A percentile compares a stretch with the other conserved stretches of the same genome.
These are phyloP conservation scores for Pipra filicauda DNA, from an alignment of 2,113 vertebrate genomes.

Conservation along the genomic window DNA sequence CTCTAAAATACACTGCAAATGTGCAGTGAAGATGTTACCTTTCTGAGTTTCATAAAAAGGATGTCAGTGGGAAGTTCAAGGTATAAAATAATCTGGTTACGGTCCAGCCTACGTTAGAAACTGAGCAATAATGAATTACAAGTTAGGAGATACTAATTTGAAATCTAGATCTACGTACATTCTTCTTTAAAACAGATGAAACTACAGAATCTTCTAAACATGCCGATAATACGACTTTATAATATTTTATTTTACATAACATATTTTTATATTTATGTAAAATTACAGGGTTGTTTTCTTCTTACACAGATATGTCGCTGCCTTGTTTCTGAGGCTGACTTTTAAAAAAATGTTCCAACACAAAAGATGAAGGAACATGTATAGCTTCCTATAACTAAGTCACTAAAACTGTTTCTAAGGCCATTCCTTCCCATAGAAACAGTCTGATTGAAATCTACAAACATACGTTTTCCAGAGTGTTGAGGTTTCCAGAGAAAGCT, in stretches of 20 bases:
- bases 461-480: neutral
- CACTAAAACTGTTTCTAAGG: neutral
- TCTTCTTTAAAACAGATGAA: neutral
- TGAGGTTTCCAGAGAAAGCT: neutral
- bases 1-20: neutral
- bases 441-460: neutral
- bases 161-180: neutral
- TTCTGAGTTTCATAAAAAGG: neutral
- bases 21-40: neutral
- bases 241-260: neutral
- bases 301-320: neutral
- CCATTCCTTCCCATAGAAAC: neutral
- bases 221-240: neutral
- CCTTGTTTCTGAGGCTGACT: neutral
- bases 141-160: neutral
- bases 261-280: neutral
- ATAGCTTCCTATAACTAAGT: neutral
- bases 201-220: neutral
- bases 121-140: neutral
- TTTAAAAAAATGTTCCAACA: neutral
- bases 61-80: neutral
- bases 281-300: neutral
- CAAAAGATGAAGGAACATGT: neutral
- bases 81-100: neutral
- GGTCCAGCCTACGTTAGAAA: neutral